These are phyloP conservation scores for Plectus sambesii DNA, from an alignment of 1,140 invertebrate species.

Conservation along the genomic window DNA sequence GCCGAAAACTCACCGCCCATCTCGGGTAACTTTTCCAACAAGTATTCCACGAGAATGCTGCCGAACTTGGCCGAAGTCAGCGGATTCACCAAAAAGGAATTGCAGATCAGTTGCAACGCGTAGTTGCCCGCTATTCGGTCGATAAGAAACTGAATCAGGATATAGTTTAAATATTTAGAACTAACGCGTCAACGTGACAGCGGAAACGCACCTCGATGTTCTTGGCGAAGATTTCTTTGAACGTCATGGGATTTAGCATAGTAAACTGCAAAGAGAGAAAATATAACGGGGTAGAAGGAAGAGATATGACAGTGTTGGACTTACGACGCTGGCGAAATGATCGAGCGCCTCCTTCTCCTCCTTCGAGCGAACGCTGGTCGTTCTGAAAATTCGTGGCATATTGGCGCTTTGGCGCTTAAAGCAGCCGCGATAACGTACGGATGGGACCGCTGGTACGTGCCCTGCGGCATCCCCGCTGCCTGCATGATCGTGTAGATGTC, in stretches of 20 bases:
- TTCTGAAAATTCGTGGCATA: conserved; percentile 8
- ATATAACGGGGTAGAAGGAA: conserved; percentile 2
- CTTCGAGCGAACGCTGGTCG: conserved; percentile 15
- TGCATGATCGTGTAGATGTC: conserved; percentile 26
- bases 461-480: not conserved
- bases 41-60: conserved; percentile 85
- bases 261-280: conserved; percentile 20
- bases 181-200: too few species aligned
- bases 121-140: conserved; percentile 22
- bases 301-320: conserved; percentile 3
- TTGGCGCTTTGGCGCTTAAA: too few species aligned
- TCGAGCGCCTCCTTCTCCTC: conserved; percentile 31
- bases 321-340: conserved; percentile 21
- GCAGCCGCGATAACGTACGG: too few species aligned
- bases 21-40: conserved; percentile 84
- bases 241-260: conserved; percentile 12
- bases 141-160: too few species aligned
- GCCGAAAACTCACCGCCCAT: conserved; percentile 78
- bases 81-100: conserved; percentile 82
- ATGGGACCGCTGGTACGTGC: too few species aligned
- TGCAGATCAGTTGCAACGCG: conserved; percentile 64
- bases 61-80: conserved; percentile 89
- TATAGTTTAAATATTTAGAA: too few species aligned
- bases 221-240: conserved; percentile 20
- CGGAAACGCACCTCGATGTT: too few species aligned